phyloP scores from a whole-genome alignment of 2,888 invertebrate species.

The Drosophila trichaetosa region DNA sequence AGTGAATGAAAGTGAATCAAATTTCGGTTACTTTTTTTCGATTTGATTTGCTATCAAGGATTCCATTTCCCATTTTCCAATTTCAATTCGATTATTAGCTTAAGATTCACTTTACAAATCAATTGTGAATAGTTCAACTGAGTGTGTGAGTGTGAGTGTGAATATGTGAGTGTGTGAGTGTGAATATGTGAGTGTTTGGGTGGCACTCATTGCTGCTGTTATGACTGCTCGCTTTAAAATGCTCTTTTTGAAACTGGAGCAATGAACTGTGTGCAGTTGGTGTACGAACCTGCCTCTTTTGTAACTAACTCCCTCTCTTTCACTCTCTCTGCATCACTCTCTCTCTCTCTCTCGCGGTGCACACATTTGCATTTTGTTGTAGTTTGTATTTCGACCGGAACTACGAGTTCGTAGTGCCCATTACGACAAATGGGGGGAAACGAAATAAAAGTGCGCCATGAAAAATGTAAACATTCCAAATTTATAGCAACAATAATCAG shows the following conservation, averaged over 20 bases:
- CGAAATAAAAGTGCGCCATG: conserved; percentile 18
- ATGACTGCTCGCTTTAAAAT: conserved; percentile 36
- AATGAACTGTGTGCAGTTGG: conserved; percentile 58
- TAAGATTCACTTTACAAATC: background rate
- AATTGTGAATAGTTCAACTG: background rate
- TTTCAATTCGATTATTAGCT: background rate
- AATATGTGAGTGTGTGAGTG: background rate
- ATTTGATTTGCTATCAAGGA: background rate
- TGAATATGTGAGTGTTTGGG: background rate
- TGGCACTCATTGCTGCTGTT: conserved; percentile 23
- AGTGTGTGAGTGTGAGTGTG: background rate
- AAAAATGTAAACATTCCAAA: conserved; percentile 76
- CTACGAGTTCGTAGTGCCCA: conserved; percentile 78
- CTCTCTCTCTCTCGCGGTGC: background rate
- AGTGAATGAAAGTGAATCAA: background rate
- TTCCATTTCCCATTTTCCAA: background rate
- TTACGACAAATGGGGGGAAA: conserved; percentile 47
- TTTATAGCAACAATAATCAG: conserved; percentile 39
- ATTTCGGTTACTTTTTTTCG: background rate
- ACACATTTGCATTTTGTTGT: conserved; percentile 53
- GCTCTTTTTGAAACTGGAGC: conserved; percentile 56
- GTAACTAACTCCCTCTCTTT: background rate
- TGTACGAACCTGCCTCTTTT: conserved; percentile 7
- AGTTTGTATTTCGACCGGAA: conserved; percentile 64
- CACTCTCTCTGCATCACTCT: background rate